Evolutionary conservation across 37 sponge, comb jelly and placozoan species (phyloP).

Genomic region (Cliona cf. orientalis): DNA sequence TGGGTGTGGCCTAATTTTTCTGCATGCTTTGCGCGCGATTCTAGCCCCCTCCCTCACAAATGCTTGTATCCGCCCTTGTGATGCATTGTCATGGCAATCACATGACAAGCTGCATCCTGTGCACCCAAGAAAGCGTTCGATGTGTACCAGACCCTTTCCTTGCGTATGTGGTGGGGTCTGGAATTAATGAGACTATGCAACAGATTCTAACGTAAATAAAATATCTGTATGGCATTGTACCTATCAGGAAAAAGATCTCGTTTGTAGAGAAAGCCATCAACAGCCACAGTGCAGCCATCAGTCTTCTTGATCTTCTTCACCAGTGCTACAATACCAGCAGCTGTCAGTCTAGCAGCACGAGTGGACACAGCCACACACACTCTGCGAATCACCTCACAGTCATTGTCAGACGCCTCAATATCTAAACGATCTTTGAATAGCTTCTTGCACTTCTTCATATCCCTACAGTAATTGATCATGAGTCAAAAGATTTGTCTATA

Average conservation of each 20-base stretch:
- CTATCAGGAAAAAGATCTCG: conserved; percentile 79
- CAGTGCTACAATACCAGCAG: conserved; percentile 83
- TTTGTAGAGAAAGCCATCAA: conserved; percentile 97
- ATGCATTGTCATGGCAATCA: too few relatives aligned
- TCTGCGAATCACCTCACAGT: conserved; percentile 68
- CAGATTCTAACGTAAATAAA: neutral
- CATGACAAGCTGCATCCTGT: too few relatives aligned
- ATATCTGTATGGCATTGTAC: neutral
- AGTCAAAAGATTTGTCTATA: too few relatives aligned
- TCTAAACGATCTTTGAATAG: conserved; percentile 39
- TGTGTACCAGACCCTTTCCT: too few relatives aligned
- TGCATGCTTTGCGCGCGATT: too few relatives aligned
- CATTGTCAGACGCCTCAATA: conserved; percentile 68
- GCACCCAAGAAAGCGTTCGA: too few relatives aligned
- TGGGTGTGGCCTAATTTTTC: too few relatives aligned
- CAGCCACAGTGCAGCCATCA: conserved; percentile 85
- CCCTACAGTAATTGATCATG: too few relatives aligned
- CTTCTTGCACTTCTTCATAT: conserved; percentile 28
- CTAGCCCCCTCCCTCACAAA: too few relatives aligned
- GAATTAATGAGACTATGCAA: too few relatives aligned
- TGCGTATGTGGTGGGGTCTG: too few relatives aligned
- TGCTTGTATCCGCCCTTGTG: too few relatives aligned
- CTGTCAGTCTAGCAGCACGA: conserved; percentile 93
- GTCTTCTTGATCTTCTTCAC: conserved; percentile 80
- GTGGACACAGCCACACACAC: conserved; percentile 92